Conservation (phyloP, 1,140 invertebrate species). For the Drosophila serrata region DNA sequence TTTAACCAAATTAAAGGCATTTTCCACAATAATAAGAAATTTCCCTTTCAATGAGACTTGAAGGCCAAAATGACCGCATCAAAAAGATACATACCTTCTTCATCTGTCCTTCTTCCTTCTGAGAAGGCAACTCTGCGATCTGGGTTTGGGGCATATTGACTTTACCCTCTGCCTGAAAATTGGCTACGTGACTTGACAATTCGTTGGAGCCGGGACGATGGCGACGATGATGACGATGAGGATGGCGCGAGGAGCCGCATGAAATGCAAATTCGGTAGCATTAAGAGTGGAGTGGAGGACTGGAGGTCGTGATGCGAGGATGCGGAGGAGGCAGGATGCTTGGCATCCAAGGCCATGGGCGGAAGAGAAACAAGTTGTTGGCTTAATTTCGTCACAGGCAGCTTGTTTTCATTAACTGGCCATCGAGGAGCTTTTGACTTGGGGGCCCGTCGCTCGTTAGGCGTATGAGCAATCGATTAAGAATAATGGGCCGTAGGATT, state of each 20-base stretch:
- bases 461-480: conserved; percentile 80
- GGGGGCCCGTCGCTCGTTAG: conserved; percentile 63
- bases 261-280: conserved; percentile 80
- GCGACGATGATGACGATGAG: conserved; percentile 47
- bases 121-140: conserved; percentile 21
- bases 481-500: conserved; percentile 70
- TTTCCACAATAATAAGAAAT: neutral
- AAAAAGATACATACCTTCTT: conserved; percentile 23
- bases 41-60: conserved; percentile 11
- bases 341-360: conserved; percentile 9
- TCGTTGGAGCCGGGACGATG: conserved; percentile 47
- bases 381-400: conserved; percentile 75
- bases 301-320: conserved; percentile 1
- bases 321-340: neutral
- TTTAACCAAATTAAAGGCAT: conserved; percentile 2
- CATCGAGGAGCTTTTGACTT: conserved; percentile 46
- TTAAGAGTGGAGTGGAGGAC: conserved; percentile 49
- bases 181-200: conserved; percentile 82
- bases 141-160: conserved; percentile 72
- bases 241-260: conserved; percentile 58
- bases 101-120: conserved; percentile 10
- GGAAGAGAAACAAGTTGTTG: conserved; percentile 58
- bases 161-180: conserved; percentile 68
- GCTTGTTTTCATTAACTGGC: conserved; percentile 81
- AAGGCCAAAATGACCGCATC: conserved; percentile 18